A percentile compares a stretch with the other conserved stretches of the same genome.
Conservation (phyloP, 1,140 invertebrate genomes). For the Callitettix versicolor region DNA sequence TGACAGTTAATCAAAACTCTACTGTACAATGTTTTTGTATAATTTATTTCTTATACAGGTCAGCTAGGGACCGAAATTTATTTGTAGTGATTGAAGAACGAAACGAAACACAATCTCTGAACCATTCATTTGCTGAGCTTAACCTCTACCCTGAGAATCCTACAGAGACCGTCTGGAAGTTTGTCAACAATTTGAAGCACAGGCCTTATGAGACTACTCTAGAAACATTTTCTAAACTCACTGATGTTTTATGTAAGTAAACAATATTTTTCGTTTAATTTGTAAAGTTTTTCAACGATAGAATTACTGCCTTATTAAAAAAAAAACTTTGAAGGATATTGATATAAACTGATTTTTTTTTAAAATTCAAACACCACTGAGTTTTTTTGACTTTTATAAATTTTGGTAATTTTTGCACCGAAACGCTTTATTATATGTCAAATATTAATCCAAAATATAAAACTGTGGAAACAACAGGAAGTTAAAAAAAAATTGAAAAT, state of each 20-base stretch:
- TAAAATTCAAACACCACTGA: no score
- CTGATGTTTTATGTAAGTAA: conserved; percentile 45
- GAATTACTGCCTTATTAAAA: conserved; percentile 1
- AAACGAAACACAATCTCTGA: conserved; percentile 53
- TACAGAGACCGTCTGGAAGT: conserved; percentile 53
- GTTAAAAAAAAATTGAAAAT: no score
- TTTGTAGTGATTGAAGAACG: conserved; percentile 53
- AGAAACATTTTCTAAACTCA: conserved; percentile 73
- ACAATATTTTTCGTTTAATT: conserved; percentile 16
- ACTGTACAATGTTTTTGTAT: no score
- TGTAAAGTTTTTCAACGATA: not conserved
- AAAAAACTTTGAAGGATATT: not conserved
- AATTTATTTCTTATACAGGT: conserved; percentile 46
- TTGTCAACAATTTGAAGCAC: conserved; percentile 57
- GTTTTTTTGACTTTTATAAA: no score
- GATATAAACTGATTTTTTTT: not conserved
- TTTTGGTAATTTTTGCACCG: no score
- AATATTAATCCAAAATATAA: no score
- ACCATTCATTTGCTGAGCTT: conserved; percentile 74
- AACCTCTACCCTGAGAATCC: conserved; percentile 64
- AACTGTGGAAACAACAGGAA: no score
- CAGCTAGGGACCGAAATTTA: conserved; percentile 55
- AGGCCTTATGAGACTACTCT: conserved; percentile 70
- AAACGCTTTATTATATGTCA: no score
- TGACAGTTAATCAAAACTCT: no score